Evolutionary conservation across 2,113 vertebrate genomes (phyloP), one percentile per base, ranked within the genome.

Genomic region (Eulacestoma nigropectus): DNA sequence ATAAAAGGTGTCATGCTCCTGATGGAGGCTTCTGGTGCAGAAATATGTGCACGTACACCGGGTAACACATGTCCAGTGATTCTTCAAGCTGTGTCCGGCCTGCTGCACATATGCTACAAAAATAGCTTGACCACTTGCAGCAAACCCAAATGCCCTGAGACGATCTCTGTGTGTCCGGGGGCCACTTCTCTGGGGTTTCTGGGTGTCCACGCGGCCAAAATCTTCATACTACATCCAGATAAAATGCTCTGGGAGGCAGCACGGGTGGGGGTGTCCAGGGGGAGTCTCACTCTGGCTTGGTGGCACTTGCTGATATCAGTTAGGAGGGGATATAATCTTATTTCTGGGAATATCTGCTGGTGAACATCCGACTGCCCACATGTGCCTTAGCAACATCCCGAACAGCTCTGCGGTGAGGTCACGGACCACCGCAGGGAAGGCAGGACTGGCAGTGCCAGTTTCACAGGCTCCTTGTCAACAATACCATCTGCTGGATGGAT

Each of bases 401-500:
- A 84, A 35, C 49, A 90, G 92, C 75, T 95, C 76, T 14, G 69
- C 0, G 8, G 85, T 93, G 95, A 94, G 92, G 95, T 90, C 92
- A 56, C 37, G 64, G 93, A 93, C 23, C 93, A 88, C 92, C 12
- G 7, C 33, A 0, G 92, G 96, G 93, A 87, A 85, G 19, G 18
- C 68, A 17, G 95, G 73, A 7, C 93, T 78, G 90, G 85, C 85
- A 78, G 76, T 79, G 93, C 93, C 92, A 72, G 83, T 87, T 93
- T 88, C 88, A 77, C 55, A 37, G 94, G 92, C 94, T 95, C 90
- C 69, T 92, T 95, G 92, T 94, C 93, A 96, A 89, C 92, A 96
- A 92, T 92, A 91, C 93, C 95, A 96, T 96, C 96, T 96, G 94
- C 92, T 84, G 96, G 93, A 64, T 93, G 93, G 96, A 94, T 95